These are phyloP conservation scores for Sisor rabdophorus DNA, from an alignment of 2,113 vertebrate genomes.

Conservation along the genomic window DNA sequence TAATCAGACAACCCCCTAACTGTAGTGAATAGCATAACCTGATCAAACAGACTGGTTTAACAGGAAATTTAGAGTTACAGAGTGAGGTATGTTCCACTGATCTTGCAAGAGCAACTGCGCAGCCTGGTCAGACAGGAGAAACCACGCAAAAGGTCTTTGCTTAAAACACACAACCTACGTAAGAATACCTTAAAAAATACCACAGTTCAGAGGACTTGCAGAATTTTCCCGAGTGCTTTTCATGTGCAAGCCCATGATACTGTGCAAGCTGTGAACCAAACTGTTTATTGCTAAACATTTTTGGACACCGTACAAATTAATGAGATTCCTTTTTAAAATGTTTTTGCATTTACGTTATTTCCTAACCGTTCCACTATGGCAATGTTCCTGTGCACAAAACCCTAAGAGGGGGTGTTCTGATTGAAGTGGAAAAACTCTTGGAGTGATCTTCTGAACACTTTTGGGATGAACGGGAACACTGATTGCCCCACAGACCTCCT, in stretches of 20 bases:
- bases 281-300: too few species aligned
- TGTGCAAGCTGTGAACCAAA: neutral
- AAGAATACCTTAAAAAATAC: neutral
- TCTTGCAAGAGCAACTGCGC: neutral
- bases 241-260: too few species aligned
- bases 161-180: neutral
- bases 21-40: neutral
- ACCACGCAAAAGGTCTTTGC: neutral
- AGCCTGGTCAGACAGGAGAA: neutral
- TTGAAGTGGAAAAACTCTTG: too few species aligned
- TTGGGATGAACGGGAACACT: too few species aligned
- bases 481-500: too few species aligned
- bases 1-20: neutral
- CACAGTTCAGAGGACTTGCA: neutral
- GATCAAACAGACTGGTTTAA: conserved; percentile 32
- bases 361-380: too few species aligned
- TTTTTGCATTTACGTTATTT: too few species aligned
- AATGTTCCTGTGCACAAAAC: too few species aligned
- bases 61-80: conserved; percentile 19
- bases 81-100: conserved; percentile 2
- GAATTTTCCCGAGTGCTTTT: neutral
- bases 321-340: too few species aligned
- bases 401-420: too few species aligned
- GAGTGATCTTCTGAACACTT: too few species aligned
- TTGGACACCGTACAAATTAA: too few species aligned